Base-by-base conservation (phyloP, 2,113 vertebrate species). In the Gorsachius goisagi region DNA sequence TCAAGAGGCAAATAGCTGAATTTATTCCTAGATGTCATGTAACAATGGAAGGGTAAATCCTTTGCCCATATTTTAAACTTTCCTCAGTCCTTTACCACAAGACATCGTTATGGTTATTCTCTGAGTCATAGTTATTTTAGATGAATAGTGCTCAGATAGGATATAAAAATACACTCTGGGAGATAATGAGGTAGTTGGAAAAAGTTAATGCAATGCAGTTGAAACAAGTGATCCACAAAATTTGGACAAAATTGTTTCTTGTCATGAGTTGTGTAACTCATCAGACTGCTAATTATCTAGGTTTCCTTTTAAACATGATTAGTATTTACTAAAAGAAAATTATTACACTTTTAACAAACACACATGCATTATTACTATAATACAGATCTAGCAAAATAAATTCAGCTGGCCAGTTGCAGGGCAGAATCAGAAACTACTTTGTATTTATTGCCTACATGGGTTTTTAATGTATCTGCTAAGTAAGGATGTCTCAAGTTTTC, bases 171-270 rank as follows among this genome's bases (percentile, higher is more conserved):
- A 94, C 58, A 39, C 39, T 90, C 44, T 79, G 68, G 2, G 16
- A 84, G 80, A 69, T 92, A 94, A 89, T 73, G 66, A 94, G 52
- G 39, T 95, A 85, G 89, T 89, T 0, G 3, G 83, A 86, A 92
- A 82, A 95, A 93, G 80, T 87, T 95, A 92, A 93, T 82, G 49
- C 33, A 87, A 68, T 87, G 35, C 69, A 72, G 59, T 78, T 87
- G 90, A 95, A 95, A 89, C 69, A 93, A 95, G 76, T 68, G 90
- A 93, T 90, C 93, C 60, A 92, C 94, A 90, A 88, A 89, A 78
- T 87, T 81, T 87, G 71, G 90, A 75, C 64, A 77, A 84, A 90
- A 85, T 86, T 89, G 39, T 83, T 86, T 93, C 83, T 86, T 96
- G 90, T 87, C 45, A 67, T 72, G 50, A 92, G 39, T 90, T 1